Conservation (phyloP, 2,113 vertebrate species). For the Zosterops pallidus region DNA sequence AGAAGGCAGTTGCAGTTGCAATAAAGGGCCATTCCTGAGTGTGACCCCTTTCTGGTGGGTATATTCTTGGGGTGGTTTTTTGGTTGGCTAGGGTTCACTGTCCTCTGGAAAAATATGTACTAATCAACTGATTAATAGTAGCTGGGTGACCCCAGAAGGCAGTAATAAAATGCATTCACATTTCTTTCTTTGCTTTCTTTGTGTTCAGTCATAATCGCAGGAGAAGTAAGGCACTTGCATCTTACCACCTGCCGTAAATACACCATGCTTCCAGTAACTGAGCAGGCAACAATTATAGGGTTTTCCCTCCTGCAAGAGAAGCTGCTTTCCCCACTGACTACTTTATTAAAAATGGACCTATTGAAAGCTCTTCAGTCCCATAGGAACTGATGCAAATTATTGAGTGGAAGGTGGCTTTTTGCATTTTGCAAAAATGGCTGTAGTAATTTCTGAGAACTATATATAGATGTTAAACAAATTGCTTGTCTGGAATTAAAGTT, state of each 20-base stretch:
- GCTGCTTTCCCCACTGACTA: neutral
- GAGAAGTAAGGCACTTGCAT: neutral
- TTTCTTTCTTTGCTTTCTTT: neutral
- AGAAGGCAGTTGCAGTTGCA: neutral
- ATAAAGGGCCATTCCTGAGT: neutral
- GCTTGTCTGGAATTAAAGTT: neutral
- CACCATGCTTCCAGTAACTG: neutral
- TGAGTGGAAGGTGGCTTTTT: neutral
- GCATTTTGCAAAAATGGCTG: neutral
- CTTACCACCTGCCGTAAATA: neutral
- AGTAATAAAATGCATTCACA: neutral
- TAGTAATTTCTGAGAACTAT: conserved; percentile 9
- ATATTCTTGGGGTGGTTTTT: neutral
- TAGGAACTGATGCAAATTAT: neutral
- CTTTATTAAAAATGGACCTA: neutral
- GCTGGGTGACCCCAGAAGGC: neutral
- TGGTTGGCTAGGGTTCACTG: neutral
- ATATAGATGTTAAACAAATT: neutral
- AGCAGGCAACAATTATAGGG: neutral
- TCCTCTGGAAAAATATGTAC: neutral
- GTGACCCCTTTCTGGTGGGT: neutral
- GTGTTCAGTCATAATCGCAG: neutral
- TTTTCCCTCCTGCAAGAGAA: conserved; percentile 5
- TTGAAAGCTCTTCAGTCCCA: neutral
- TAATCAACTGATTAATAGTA: neutral